Percentiles rank a stretch among this genome's conserved stretches.
Conservation (phyloP, 2,113 vertebrate genomes). For the Plotosus lineatus region DNA sequence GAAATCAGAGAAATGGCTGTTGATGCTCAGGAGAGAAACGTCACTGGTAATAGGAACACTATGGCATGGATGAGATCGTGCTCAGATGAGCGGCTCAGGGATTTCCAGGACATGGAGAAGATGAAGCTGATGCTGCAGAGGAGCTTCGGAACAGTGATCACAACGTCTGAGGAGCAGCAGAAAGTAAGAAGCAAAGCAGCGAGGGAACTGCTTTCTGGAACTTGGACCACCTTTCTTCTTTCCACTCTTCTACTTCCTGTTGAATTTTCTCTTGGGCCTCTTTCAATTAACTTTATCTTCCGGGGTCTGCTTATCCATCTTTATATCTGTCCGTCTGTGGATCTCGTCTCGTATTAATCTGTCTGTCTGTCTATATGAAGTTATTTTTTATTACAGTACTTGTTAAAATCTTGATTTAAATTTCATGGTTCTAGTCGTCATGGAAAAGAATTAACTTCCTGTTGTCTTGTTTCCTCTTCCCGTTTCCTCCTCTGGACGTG, state of each 20-base stretch:
- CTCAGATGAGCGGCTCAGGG: slow-evolving; percentile 76
- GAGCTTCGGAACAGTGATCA: slow-evolving; percentile 58
- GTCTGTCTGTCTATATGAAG: not conserved
- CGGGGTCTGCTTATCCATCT: not conserved
- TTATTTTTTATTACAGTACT: not conserved
- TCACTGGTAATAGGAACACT: not conserved
- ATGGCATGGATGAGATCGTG: slow-evolving; percentile 60
- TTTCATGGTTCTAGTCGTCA: not conserved
- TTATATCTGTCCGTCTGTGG: not conserved
- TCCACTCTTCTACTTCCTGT: slow-evolving; percentile 49
- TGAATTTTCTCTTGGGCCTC: slow-evolving; percentile 2
- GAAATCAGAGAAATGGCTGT: slow-evolving; percentile 50
- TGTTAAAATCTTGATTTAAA: not conserved
- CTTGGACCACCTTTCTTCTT: not conserved
- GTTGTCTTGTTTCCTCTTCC: not conserved
- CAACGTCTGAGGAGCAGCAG: slow-evolving; percentile 54
- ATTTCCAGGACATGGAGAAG: slow-evolving; percentile 66
- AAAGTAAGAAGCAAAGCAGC: slow-evolving; percentile 70
- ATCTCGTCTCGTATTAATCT: not conserved
- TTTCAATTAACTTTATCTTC: not conserved
- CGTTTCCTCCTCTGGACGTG: not conserved
- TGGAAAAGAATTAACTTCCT: not conserved
- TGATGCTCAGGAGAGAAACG: slow-evolving; percentile 49
- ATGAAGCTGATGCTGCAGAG: slow-evolving; percentile 60
- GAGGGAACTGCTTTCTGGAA: slow-evolving; percentile 1